These are phyloP conservation scores for Myopa tessellatipennis DNA, from an alignment of 2,888 invertebrate genomes.

Conservation along the genomic window DNA sequence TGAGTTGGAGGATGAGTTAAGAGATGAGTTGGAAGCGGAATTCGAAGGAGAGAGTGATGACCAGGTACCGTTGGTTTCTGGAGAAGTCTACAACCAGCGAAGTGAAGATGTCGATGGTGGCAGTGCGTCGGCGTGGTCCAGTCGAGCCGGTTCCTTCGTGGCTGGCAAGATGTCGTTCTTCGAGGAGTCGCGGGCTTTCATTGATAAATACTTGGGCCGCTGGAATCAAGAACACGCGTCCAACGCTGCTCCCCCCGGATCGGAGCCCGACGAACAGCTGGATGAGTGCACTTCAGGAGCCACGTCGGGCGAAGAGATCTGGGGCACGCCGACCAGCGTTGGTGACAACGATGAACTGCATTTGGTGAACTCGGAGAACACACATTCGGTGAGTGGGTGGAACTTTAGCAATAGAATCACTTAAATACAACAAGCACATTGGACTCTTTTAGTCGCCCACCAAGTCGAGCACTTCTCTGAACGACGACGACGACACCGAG, in stretches of 20 bases:
- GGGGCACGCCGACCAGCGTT: conserved; percentile 90
- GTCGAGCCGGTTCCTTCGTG: conserved; percentile 82
- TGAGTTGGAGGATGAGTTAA: conserved; percentile 52
- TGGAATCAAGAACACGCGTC: conserved; percentile 66
- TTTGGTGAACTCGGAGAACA: conserved; percentile 76
- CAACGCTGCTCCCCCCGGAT: conserved; percentile 47
- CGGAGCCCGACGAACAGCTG: conserved; percentile 74
- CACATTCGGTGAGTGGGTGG: conserved; percentile 71
- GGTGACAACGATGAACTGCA: conserved; percentile 83
- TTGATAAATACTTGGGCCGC: conserved; percentile 71
- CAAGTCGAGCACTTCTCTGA: conserved; percentile 74
- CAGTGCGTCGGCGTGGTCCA: conserved; percentile 73
- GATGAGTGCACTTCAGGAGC: conserved; percentile 84
- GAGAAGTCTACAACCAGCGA: conserved; percentile 49
- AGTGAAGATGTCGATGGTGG: background rate
- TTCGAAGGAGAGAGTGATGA: conserved; percentile 47
- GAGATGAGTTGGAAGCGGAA: conserved; percentile 50
- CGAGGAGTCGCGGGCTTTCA: conserved; percentile 71
- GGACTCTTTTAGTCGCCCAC: conserved; percentile 72
- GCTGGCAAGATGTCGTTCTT: conserved; percentile 83
- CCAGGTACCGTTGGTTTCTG: conserved; percentile 53
- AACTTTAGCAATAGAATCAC: background rate
- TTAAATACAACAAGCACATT: no score
- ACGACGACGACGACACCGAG: conserved; percentile 82
- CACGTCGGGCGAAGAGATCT: conserved; percentile 86